Evolutionary conservation across 2,797 vertebrate genomes (phyloP), one percentile per base, ranked within the genome.

Genomic region (Argyrosomus regius): DNA sequence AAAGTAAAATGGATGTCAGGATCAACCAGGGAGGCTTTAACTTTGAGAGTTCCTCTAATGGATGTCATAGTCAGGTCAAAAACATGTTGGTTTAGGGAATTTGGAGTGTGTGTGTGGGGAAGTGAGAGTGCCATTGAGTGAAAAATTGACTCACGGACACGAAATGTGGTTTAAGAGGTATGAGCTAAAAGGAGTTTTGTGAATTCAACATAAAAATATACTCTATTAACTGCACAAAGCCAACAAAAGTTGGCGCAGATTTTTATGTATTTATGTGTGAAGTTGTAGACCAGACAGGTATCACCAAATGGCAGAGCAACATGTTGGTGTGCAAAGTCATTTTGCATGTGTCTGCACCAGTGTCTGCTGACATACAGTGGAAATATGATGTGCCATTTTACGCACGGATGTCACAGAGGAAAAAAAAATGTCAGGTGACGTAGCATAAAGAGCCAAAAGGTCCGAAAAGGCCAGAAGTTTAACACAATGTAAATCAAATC

Each of bases 1-100:
- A 88, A 83, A 89, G 85, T 39, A 78, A 78, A 89, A 84, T 74
- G 81, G 83, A 83, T 72, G 74, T 79, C 35, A 39, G 78, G 72
- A 84, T 80, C 81, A 87, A 82, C 72, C 74, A 62, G 75, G n/a
- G 77, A 77, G 83, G 75, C 63, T 84, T 85, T 52, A 24, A 45
- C 77, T 56, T 48, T 18, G 57, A 76, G 68, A 60, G 78, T n/a
- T 76, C 26, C 68, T 65, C 26, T 80, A 88, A 80, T 90, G 84
- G 81, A 81, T 74, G 87, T 87, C 82, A 83, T 57, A 39, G 24
- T 14, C 77, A 3, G 83, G 88, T 85, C 82, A 86, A 64, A 75
- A 73, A 67, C 59, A 77, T 68, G 77, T 75, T 77, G 66, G 39
- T 71, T 77, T 77, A 77, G 65, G 73, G 16, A 52, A 39, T 62